Evolutionary conservation across 2,888 invertebrate genomes (phyloP).

Genomic region (Oasisia sp.): DNA sequence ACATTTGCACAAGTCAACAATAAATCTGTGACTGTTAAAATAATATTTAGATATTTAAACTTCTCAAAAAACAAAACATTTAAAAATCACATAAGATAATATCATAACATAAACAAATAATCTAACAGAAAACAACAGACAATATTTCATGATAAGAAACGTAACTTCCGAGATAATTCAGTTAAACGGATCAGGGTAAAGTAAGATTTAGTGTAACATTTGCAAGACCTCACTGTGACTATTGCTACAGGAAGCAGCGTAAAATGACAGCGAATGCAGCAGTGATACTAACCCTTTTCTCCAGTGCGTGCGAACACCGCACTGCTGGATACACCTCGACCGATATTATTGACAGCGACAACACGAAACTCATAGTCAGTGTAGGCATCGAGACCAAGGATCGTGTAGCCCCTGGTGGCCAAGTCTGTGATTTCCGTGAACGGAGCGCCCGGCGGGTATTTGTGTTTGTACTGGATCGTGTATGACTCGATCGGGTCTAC

Average conservation of each 20-base stretch:
- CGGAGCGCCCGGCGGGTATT: constrained; percentile 71
- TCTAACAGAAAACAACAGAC: background rate
- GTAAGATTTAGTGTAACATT: constrained; percentile 6
- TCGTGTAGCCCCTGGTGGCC: constrained; percentile 90
- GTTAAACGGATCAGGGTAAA: background rate
- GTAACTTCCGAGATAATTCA: background rate
- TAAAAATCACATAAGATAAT: background rate
- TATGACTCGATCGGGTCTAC: constrained; percentile 87
- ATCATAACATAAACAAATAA: background rate
- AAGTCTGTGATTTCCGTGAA: constrained; percentile 93
- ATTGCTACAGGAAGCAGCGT: background rate
- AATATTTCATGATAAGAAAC: background rate
- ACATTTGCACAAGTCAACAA: background rate
- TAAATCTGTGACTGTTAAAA: background rate
- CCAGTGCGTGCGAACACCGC: constrained; percentile 93
- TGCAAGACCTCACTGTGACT: background rate
- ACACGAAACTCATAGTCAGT: constrained; percentile 97
- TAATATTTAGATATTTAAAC: background rate
- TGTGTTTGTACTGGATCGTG: constrained; percentile 95
- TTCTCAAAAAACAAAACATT: background rate
- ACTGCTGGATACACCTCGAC: constrained; percentile 87
- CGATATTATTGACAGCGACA: constrained; percentile 93
- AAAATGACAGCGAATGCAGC: background rate
- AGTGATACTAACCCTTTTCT: constrained; percentile 83
- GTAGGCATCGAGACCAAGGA: constrained; percentile 83